Percentiles rank a stretch among this genome's conserved stretches.
Conservation (phyloP, 1,140 invertebrate genomes). For the Chrysomallon squamiferum region DNA sequence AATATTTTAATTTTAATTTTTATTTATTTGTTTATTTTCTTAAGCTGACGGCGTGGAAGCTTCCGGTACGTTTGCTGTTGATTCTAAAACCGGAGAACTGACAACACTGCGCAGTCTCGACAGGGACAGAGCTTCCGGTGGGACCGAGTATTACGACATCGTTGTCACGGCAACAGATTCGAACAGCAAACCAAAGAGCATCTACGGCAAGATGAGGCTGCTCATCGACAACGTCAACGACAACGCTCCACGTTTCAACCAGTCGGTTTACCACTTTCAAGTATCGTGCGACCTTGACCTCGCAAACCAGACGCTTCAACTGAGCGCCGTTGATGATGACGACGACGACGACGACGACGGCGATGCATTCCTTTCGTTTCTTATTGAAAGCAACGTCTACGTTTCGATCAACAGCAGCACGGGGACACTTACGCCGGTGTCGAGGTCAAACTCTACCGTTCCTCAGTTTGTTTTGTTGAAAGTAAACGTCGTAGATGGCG, state of each 20-base stretch:
- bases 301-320: background rate
- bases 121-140: background rate
- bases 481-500: too few relatives aligned
- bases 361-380: too few relatives aligned
- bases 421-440: too few relatives aligned
- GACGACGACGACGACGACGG: too few relatives aligned
- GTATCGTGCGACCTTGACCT: background rate
- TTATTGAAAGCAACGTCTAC: too few relatives aligned
- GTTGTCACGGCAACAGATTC: slow-evolving; percentile 4
- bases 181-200: background rate
- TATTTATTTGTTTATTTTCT: background rate
- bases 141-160: slow-evolving; percentile 7
- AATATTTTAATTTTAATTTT: too few relatives aligned
- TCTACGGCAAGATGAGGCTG: background rate
- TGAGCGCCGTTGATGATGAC: too few relatives aligned
- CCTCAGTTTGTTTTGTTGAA: too few relatives aligned
- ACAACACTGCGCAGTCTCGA: background rate
- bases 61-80: background rate
- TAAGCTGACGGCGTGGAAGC: background rate
- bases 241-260: slow-evolving; percentile 3
- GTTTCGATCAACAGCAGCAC: too few relatives aligned
- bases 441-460: too few relatives aligned
- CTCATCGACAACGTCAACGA: background rate
- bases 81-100: background rate
- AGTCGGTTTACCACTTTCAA: background rate